Base-by-base conservation (phyloP, 2,888 invertebrate genomes). In the Sphinx pinastri region DNA sequence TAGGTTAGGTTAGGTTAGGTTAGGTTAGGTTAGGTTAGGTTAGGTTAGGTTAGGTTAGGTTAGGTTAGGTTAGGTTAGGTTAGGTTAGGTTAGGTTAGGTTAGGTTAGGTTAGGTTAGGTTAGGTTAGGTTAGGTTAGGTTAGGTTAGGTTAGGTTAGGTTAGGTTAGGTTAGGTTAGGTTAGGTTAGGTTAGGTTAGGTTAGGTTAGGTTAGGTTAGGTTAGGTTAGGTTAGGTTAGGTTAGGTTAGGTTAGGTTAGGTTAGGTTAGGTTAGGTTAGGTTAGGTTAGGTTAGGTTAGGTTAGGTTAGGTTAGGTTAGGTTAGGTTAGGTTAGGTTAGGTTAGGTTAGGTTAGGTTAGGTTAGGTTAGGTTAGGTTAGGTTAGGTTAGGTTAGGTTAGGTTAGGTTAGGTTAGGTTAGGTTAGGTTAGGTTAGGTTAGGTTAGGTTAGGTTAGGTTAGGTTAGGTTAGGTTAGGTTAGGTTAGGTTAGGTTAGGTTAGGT, bases 391-490 rank as follows among this genome's bases (percentile, higher is more conserved):
- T 75, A 71, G 59, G 68, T 60, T 45, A 63, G 57, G 67, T 67
- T 66, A 70, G 67, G 67, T 70, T 70, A 67, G 70, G 67, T 70
- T 67, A 67, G 70, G 58, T 70, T 58, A 67, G 70, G 67, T 67
- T 57, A 58, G 67, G 67, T 70, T 58, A 67, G 70, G 70, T 70
- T 70, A 58, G 70, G 67, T 58, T 67, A 67, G 59, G 70, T 70
- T 70, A 70, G 70, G 70, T 70, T 70, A 70, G 70, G 70, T 70
- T 70, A 70, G 70, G 70, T 70, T 70, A 67, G 70, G 70, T 67
- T 70, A 67, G 67, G 70, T 67, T 70, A 67, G 67, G 70, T 67
- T 70, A 67, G 67, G 70, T 67, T 70, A 67, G 67, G 70, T 67
- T 70, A 67, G 67, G 70, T 67, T 70, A 67, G 67, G 70, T 67